Base-by-base conservation (phyloP, 2,113 vertebrate species). In the Geococcyx californianus region DNA sequence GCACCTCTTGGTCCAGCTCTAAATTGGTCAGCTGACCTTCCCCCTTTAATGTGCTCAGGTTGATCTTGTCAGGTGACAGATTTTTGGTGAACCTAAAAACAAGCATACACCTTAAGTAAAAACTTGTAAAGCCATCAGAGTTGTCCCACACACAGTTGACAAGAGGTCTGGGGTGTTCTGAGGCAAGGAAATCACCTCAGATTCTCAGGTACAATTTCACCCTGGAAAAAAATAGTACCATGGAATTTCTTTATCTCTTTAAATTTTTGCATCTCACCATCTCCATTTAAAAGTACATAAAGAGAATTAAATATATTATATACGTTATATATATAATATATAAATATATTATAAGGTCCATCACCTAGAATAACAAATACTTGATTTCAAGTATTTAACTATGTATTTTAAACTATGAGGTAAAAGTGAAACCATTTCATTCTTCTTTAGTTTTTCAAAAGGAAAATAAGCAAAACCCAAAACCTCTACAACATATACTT, bases 51-150 rank as follows among this genome's bases (percentile, higher is more conserved):
- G 99, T 99, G 97, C 99, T 99, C 94, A 99, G 97, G 97, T 99
- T 99, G 97, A 99, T 99, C 98, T 99, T 99, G 97, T 99, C 99
- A 75, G 99, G 99, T 16, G 99, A 99, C 91, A 99, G 98, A 97
- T 99, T 99, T 98, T 99, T 99, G 82, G 99, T 99, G 98, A 99
- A 99, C 97, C 99, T 99, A 95, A 84, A 98, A 95, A 29, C 91
- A 81, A 97, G 95, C 16, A 72, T 2, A 59, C 26, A 93, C n/a
- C 16, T 80, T 79, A 68, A 74, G 10, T 80, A 92, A 94, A 82
- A 18, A 33, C 8, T 68, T 9, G 51, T 11, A 60, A 69, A 88
- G 38, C 42, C 45, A 47, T 44, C 68, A 56, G 51, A 70, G 25
- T 6, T 89, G 64, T 55, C 28, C 21, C 31, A 28, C 1, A 40